A percentile compares a stretch with the other conserved stretches of the same genome.
Evolutionary conservation across 2,888 invertebrate species (phyloP).

Genomic region (Leistus spinibarbis): DNA sequence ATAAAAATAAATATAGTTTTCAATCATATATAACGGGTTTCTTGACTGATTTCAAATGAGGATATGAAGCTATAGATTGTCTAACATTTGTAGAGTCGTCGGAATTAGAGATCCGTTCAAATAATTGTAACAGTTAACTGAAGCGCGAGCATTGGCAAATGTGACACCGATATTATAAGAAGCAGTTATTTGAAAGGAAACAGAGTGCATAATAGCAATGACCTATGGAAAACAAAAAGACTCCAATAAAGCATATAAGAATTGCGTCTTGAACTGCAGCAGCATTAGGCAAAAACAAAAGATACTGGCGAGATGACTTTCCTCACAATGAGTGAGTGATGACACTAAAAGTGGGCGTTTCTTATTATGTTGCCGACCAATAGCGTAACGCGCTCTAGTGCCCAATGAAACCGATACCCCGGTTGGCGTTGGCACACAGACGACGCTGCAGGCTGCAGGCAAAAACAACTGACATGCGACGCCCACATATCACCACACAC

Average conservation of each 20-base stretch:
- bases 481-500: slow-evolving; percentile 1
- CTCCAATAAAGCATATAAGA: too few species aligned
- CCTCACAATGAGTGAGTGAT: slow-evolving; percentile 8
- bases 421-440: slow-evolving; percentile 46
- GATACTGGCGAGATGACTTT: background rate
- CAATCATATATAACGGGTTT: too few species aligned
- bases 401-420: slow-evolving; percentile 58
- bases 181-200: too few species aligned
- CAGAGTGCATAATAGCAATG: too few species aligned
- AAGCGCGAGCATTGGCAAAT: too few species aligned
- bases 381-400: slow-evolving; percentile 49
- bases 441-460: slow-evolving; percentile 1
- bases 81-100: too few species aligned
- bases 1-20: too few species aligned
- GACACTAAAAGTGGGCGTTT: slow-evolving; percentile 30
- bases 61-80: too few species aligned
- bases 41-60: too few species aligned
- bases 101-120: too few species aligned
- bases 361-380: slow-evolving; percentile 46
- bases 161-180: too few species aligned
- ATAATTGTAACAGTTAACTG: too few species aligned
- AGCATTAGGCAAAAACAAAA: background rate
- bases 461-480: background rate
- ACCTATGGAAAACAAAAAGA: background rate
- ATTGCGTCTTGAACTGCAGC: background rate